phyloP scores from a whole-genome alignment of 2,113 vertebrate genomes.

The Hippocampus mohnikei region DNA sequence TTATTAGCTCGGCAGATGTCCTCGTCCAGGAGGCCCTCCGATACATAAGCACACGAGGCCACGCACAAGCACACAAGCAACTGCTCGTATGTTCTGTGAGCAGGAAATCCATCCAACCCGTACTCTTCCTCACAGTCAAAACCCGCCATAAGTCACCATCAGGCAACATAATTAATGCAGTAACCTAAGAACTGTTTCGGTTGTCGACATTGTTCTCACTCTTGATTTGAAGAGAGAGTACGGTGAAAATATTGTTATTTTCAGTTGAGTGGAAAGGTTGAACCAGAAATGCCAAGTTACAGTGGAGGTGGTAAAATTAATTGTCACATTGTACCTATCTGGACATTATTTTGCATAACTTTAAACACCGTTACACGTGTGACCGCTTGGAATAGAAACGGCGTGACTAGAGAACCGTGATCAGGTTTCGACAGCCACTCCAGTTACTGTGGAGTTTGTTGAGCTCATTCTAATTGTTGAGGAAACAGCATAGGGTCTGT shows the following conservation, averaged over 20 bases:
- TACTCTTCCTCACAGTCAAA: slow-evolving; percentile 9
- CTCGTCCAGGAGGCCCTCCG: slow-evolving; percentile 56
- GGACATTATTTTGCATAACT: slow-evolving; percentile 23
- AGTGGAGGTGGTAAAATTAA: slow-evolving; percentile 35
- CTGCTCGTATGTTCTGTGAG: slow-evolving; percentile 8
- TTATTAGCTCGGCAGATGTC: slow-evolving; percentile 77
- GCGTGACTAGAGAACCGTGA: slow-evolving; percentile 18
- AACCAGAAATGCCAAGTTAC: slow-evolving; percentile 32
- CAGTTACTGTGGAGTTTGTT: neutral
- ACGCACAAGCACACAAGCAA: slow-evolving; percentile 22
- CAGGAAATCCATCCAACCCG: neutral
- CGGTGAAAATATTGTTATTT: slow-evolving; percentile 34
- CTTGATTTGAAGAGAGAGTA: slow-evolving; percentile 36
- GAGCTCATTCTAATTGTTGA: neutral
- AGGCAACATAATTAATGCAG: slow-evolving; percentile 11
- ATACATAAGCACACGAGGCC: slow-evolving; percentile 18
- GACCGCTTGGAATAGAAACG: slow-evolving; percentile 17
- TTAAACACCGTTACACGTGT: slow-evolving; percentile 33
- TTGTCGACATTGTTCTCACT: slow-evolving; percentile 17
- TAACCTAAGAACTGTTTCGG: slow-evolving; percentile 17
- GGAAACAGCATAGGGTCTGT: neutral
- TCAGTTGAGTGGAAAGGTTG: slow-evolving; percentile 37
- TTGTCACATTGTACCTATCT: slow-evolving; percentile 7
- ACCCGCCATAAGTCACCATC: slow-evolving; percentile 24
- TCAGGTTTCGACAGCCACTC: slow-evolving; percentile 18